Conservation (phyloP, 23 tunicate genomes). For the Phallusia fumigata region DNA sequence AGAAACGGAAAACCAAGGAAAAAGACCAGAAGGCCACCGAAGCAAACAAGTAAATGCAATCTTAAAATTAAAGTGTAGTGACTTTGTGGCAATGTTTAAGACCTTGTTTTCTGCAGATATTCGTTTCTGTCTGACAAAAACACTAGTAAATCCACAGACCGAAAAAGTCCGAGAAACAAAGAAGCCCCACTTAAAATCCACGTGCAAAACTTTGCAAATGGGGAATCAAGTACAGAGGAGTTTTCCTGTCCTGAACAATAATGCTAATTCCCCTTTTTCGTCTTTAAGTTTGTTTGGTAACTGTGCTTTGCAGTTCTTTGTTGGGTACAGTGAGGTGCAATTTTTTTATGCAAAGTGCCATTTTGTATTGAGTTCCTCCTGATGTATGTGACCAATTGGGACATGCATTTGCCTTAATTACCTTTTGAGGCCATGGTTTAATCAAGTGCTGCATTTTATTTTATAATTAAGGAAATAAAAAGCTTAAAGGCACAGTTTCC, state of each 20-base stretch:
- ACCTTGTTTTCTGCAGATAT: neutral
- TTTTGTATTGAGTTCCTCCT: neutral
- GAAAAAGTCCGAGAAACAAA: neutral
- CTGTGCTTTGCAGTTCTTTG: neutral
- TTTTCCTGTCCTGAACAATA: no score
- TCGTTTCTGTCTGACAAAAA: neutral
- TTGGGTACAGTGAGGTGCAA: neutral
- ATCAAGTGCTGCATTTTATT: no score
- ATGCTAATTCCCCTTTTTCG: no score
- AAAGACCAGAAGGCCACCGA: neutral
- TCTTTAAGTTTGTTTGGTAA: neutral
- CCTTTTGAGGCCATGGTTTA: no score
- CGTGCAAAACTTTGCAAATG: neutral
- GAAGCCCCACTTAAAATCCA: neutral
- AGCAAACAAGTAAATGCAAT: neutral
- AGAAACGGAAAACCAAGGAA: constrained; percentile 7
- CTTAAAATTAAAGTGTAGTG: neutral
- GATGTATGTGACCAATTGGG: neutral
- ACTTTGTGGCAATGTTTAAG: no score
- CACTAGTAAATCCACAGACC: neutral
- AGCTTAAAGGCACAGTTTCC: no score
- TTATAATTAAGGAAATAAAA: no score
- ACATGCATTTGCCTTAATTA: neutral
- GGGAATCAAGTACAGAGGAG: neutral
- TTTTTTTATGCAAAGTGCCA: constrained; percentile 12